Percentiles rank a stretch among this genome's conserved stretches.
Conservation (phyloP, 2,888 invertebrate species). For the Hypsopygia costalis region DNA sequence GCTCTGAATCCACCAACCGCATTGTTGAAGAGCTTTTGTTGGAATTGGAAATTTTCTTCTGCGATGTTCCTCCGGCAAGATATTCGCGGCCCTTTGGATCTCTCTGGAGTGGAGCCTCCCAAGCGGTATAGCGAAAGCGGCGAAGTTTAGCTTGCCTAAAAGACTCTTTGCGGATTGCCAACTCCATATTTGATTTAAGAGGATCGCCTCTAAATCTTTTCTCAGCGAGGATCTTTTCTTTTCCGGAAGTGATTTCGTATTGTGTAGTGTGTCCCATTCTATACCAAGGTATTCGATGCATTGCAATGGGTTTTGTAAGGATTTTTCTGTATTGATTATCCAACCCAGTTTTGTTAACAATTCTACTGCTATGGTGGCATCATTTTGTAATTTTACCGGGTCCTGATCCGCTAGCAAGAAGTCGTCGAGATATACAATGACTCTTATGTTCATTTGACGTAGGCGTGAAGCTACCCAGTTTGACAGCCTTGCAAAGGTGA, state of each 20-base stretch:
- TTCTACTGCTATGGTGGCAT: no score
- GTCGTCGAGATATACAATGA: slow-evolving; percentile 13
- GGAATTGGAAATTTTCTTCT: background rate
- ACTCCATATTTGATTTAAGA: slow-evolving; percentile 4
- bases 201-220: background rate
- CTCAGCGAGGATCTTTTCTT: no score
- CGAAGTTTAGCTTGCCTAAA: slow-evolving; percentile 16
- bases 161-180: slow-evolving; percentile 11
- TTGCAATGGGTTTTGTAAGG: background rate
- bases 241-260: slow-evolving; percentile 1
- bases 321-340: slow-evolving; percentile 13
- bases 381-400: no score
- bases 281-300: slow-evolving; percentile 14
- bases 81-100: slow-evolving; percentile 7
- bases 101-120: slow-evolving; percentile 12
- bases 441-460: slow-evolving; percentile 8
- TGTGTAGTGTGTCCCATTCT: slow-evolving; percentile 14
- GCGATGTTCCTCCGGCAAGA: background rate
- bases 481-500: slow-evolving; percentile 15
- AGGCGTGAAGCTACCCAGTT: slow-evolving; percentile 17
- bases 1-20: background rate
- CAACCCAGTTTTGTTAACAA: slow-evolving; percentile 9
- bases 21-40: background rate
- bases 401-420: slow-evolving; percentile 10
- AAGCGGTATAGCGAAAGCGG: slow-evolving; percentile 11